Base-by-base conservation (phyloP, 2,888 invertebrate genomes). In the Urechis unicinctus region DNA sequence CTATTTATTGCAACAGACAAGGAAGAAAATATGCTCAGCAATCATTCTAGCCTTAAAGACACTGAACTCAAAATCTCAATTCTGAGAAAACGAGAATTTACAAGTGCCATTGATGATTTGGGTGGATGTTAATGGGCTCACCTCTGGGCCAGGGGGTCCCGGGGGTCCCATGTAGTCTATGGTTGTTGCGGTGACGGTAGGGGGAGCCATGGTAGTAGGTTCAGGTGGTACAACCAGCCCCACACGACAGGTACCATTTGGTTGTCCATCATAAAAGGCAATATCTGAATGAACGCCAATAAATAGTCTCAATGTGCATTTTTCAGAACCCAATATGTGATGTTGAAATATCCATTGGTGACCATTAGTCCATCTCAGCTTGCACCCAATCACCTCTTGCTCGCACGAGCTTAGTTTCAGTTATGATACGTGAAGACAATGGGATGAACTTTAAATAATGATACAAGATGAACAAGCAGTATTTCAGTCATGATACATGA, bases 121-220 rank as follows among this genome's bases (percentile, higher is more conserved):
- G 9, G 36, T 36, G 36, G 36, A n/a, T n/a, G n/a, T n/a, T n/a
- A n/a, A n/a, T 36, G 36, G 36, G 9, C 9, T 9, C 17, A 36
- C 36, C 36, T 36, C 9, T 36, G 36, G 36, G 9, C 36, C 36
- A 9, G 9, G 9, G 9, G 36, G 36, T 9, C 36, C 36, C 36
- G 36, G 36, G 36, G 36, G 36, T 36, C 36, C 36, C 36, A 9
- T 24, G 68, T 70, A 36, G 66, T 68, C 0, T 61, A 65, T 6
- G 62, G 47, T 50, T 5, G 50, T 50, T 13, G 50, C 22, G 31
- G 30, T 30, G 17, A 45, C 22, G 13, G 45, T 45, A n/a, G 52
- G 45, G 28, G 48, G 47, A 1, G 30, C 42, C 28, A 54, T 41
- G 29, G 50, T 52, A n/a, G 58, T 58, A 3, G 58, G 58, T 26